These are phyloP conservation scores for Dorcus hopei DNA, from an alignment of 2,888 invertebrate species.

Conservation along the genomic window DNA sequence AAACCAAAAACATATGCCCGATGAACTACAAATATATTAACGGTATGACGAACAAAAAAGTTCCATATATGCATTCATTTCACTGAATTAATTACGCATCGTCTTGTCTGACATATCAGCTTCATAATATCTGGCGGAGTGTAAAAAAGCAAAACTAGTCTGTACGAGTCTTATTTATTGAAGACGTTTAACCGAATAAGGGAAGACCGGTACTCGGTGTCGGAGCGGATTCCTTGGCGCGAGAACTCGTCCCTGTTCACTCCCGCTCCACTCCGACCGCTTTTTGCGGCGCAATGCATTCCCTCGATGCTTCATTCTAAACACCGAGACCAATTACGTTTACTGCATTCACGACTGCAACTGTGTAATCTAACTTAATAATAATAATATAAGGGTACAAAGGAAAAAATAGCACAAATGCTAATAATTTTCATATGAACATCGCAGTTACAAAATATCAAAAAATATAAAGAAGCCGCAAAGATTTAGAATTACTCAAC, in stretches of 20 bases:
- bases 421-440: too few species aligned
- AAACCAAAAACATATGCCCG: neutral
- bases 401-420: too few species aligned
- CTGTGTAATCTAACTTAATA: too few species aligned
- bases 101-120: slow-evolving; percentile 20
- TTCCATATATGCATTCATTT: slow-evolving; percentile 25
- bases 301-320: too few species aligned
- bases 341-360: too few species aligned
- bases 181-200: slow-evolving; percentile 32
- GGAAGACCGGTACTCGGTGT: slow-evolving; percentile 31
- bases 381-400: too few species aligned
- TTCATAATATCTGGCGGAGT: slow-evolving; percentile 22
- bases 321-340: slow-evolving; percentile 22
- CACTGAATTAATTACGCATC: slow-evolving; percentile 30
- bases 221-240: slow-evolving; percentile 20
- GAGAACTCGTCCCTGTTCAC: slow-evolving; percentile 19
- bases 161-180: slow-evolving; percentile 30
- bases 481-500: too few species aligned
- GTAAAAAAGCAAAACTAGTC: slow-evolving; percentile 24
- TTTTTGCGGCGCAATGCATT: slow-evolving; percentile 9
- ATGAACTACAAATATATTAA: neutral
- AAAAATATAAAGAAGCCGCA: too few species aligned
- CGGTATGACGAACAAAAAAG: neutral
- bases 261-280: slow-evolving; percentile 13
- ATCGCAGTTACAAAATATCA: too few species aligned